These are phyloP conservation scores for Promerops cafer DNA, from an alignment of 2,113 vertebrate species.

Conservation along the genomic window DNA sequence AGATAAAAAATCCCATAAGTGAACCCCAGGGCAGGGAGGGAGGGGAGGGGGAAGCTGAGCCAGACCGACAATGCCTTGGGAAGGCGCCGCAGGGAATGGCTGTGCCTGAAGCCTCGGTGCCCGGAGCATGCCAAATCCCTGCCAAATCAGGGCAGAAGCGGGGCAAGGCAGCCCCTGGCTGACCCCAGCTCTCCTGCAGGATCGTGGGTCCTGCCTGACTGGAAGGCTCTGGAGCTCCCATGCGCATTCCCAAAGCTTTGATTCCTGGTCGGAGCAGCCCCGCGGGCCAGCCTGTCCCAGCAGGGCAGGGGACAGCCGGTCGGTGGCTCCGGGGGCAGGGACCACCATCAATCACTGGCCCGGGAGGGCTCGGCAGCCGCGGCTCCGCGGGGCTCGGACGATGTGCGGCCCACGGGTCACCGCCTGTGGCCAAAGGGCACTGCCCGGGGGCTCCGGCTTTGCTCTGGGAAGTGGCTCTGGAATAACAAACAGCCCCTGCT, in stretches of 20 bases:
- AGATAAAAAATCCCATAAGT: neutral
- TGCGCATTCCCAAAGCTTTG: neutral
- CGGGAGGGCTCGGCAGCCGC: neutral
- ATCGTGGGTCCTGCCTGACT: neutral
- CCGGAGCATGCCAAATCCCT: neutral
- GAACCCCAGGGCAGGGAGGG: neutral
- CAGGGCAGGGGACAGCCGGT: neutral
- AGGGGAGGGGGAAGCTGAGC: neutral
- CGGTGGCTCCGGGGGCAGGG: neutral
- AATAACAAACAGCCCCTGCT: neutral
- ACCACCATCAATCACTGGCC: neutral
- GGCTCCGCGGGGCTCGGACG: neutral
- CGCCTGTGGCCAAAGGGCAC: neutral
- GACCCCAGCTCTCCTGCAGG: neutral
- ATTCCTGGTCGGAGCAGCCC: neutral
- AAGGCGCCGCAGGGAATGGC: neutral
- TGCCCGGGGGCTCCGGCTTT: neutral
- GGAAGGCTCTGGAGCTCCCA: neutral
- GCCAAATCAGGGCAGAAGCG: neutral
- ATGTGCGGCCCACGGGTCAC: slow-evolving; percentile 24
- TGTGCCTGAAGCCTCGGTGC: neutral
- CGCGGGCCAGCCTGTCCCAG: neutral
- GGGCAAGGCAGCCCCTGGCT: neutral
- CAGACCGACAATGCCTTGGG: neutral
- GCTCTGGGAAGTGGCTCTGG: neutral